Conservation (phyloP, 2,888 invertebrate genomes). For the Eudemis profundana region DNA sequence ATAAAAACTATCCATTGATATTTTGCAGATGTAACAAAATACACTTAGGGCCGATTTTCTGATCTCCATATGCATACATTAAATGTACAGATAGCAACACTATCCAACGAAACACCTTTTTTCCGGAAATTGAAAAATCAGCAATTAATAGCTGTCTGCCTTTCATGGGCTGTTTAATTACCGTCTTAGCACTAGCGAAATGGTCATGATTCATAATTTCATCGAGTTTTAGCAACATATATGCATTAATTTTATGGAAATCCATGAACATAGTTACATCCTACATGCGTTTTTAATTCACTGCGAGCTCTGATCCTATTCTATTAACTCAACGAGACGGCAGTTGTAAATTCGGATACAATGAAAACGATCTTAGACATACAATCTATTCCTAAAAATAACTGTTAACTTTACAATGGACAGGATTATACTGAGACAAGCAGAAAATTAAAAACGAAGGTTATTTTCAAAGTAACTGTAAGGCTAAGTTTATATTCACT, state of each 20-base stretch:
- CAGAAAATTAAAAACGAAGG: conserved; percentile 34
- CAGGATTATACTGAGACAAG: conserved; percentile 20
- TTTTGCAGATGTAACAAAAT: conserved; percentile 12
- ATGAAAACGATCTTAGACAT: conserved; percentile 5
- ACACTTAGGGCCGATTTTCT: no score
- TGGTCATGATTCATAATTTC: conserved; percentile 2
- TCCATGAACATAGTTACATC: conserved; percentile 52
- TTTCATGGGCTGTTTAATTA: conserved; percentile 1
- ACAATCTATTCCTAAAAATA: conserved; percentile 25
- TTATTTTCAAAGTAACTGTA: conserved; percentile 8
- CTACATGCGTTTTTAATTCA: conserved; percentile 25
- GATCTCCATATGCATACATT: no score
- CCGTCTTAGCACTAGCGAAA: conserved; percentile 6
- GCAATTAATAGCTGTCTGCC: background rate
- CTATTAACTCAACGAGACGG: conserved; percentile 5
- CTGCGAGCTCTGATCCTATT: conserved; percentile 26
- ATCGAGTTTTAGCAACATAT: conserved; percentile 5
- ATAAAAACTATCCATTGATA: background rate
- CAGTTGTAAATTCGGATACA: conserved; percentile 11
- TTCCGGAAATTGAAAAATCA: background rate
- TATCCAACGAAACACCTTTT: background rate
- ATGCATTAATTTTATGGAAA: conserved; percentile 63
- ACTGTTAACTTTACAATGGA: conserved; percentile 12
- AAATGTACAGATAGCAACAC: no score
- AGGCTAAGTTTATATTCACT: background rate